Evolutionary conservation across 2,888 invertebrate genomes (phyloP).

Genomic region (Germaria angustata): DNA sequence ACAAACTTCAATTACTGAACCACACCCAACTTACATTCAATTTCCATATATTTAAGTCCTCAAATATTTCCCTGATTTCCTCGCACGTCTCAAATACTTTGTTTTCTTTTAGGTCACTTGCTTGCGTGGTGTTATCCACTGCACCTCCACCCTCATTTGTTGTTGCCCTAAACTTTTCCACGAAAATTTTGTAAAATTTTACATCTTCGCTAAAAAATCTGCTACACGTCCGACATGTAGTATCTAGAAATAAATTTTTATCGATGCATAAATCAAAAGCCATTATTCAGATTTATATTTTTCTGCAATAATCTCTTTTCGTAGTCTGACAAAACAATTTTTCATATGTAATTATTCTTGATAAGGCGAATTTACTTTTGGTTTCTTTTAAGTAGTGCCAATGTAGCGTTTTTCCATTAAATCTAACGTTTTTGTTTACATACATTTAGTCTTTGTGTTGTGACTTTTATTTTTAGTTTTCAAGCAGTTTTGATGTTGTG

Average conservation of each 20-base stretch:
- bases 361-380: background rate
- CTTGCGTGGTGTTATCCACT: background rate
- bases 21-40: constrained; percentile 68
- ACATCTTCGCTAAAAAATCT: constrained; percentile 70
- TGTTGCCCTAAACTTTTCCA: constrained; percentile 44
- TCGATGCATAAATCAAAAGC: constrained; percentile 69
- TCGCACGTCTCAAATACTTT: constrained; percentile 59
- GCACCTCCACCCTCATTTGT: constrained; percentile 36
- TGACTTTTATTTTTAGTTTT: too few relatives aligned
- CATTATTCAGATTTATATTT: constrained; percentile 55
- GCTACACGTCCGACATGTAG: constrained; percentile 71
- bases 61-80: constrained; percentile 67
- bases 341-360: constrained; percentile 38
- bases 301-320: constrained; percentile 18
- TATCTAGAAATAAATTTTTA: constrained; percentile 69
- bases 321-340: constrained; percentile 6
- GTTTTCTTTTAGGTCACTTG: constrained; percentile 42
- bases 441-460: too few relatives aligned
- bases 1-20: background rate
- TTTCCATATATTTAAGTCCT: constrained; percentile 70
- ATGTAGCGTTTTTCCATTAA: background rate
- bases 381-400: background rate
- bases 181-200: constrained; percentile 69
- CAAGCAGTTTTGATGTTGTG: too few relatives aligned
- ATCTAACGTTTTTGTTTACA: too few relatives aligned